Evolutionary conservation across 2,113 vertebrate species (phyloP), one percentile per base, ranked within the genome.

Genomic region (Mormyrus iriodes): DNA sequence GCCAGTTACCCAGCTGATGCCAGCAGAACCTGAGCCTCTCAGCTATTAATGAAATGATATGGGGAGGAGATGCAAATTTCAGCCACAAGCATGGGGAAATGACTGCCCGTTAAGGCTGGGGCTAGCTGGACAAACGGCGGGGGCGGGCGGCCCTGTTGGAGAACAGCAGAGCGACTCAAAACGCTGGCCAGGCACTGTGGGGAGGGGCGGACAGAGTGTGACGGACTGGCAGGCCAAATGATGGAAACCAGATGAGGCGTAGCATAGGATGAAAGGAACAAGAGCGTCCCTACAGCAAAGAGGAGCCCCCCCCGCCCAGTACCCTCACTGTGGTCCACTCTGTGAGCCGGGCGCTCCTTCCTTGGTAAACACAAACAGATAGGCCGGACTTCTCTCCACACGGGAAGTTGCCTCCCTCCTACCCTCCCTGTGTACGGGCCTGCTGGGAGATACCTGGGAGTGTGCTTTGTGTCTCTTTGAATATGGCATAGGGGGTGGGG

Each of bases 231-330:
- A 12, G 42, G 83, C 46, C 48, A 27, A 5, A 46, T 96, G 96
- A 97, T 97, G 95, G 92, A 96, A 96, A 97, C 95, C 96, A 97
- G 96, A 97, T 97, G 94, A 76, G 73, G 73, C 27, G 94, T 94
- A 94, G 27, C 94, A 95, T 93, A 96, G 94, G 95, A 96, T 96
- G 95, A 96, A 76, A 76, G 73, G 73, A 76, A 42, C 15, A 42
- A 42, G 31, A 42, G 27, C 13, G 17, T 76, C 73, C 15, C 17
- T 27, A 73, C 65, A 73, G 27, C 12, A 73, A 35, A 73, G 61
- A 8, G 53, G 53, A 58, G 53, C 58, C 61, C 9, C 24, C 55
- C 21, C 13, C n/a, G n/a, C n/a, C 73, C 5, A 1, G 73, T 8
- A 39, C 31, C 73, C 1, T 5, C 69, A 39, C 13, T 76, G 31